Evolutionary conservation across 1,140 invertebrate species (phyloP).

Genomic region (Asbolus verrucosus): DNA sequence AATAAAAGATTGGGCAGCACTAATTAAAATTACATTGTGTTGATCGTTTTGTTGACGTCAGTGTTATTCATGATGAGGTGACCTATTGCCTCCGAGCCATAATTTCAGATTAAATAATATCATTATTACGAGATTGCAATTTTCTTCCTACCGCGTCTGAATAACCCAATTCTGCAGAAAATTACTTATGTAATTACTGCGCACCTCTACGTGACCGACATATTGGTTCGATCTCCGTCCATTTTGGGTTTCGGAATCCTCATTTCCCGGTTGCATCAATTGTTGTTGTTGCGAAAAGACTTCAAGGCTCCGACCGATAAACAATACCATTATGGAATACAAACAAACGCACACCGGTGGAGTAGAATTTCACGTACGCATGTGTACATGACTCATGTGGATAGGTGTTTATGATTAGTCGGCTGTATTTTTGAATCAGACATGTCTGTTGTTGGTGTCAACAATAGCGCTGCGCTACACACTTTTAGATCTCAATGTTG

Average conservation of each 20-base stretch:
- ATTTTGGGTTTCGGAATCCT: no score
- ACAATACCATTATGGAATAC: no score
- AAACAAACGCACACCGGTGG: slow-evolving; percentile 23
- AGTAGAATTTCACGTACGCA: slow-evolving; percentile 27
- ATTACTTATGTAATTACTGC: slow-evolving; percentile 20
- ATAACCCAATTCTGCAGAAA: slow-evolving; percentile 25
- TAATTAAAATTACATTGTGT: no score
- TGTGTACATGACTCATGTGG: slow-evolving; percentile 26
- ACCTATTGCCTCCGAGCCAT: slow-evolving; percentile 5
- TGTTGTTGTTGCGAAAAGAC: slow-evolving; percentile 21
- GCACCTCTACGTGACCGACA: not conserved
- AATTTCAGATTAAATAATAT: slow-evolving; percentile 30
- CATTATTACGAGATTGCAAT: slow-evolving; percentile 17
- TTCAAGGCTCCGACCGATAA: slow-evolving; percentile 20
- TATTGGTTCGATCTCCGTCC: not conserved
- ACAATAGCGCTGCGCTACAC: slow-evolving; percentile 24
- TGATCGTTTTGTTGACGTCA: no score
- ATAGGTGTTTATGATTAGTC: slow-evolving; percentile 21
- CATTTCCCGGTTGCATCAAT: no score
- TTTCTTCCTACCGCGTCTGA: slow-evolving; percentile 28
- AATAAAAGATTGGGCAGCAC: no score
- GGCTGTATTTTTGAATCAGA: slow-evolving; percentile 15
- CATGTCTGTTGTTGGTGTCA: slow-evolving; percentile 22
- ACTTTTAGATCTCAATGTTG: slow-evolving; percentile 17
- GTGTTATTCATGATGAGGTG: slow-evolving; percentile 9